Evolutionary conservation across 2,888 invertebrate genomes (phyloP), one percentile per base, ranked within the genome.

Genomic region (Ormyrus labotus): DNA sequence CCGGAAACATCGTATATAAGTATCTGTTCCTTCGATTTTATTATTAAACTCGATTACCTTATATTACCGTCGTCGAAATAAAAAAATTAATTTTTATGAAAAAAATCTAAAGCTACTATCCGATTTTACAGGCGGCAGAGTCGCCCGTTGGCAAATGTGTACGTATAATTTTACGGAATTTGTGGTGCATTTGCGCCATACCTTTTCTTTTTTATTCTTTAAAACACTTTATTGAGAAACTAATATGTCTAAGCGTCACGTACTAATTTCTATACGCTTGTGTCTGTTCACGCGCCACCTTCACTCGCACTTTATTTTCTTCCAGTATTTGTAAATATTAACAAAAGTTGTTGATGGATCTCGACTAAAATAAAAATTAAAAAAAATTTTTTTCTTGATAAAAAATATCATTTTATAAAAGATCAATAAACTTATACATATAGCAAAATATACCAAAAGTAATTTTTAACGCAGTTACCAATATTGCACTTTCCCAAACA

Each of bases 81-180:
- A 53, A 67, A 51, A 72, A n/a, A 50, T 34, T 4, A 3, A 34
- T 34, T 34, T 34, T 34, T 34, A 34, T 34, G 34, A 48, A 48
- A 67, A 67, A 72, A 73, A 63, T 71, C 11, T 78, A 78, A 87
- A 87, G 87, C 84, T 79, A 85, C 85, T 85, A 82, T 87, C 87
- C 84, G 87, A 88, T 90, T 88, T 90, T 90, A 85, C 90, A 90
- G 91, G 90, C 90, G 90, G 90, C 88, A 87, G 90, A 89, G 91
- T 92, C 88, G 92, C 92, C 89, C 91, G 91, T 89, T 93, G 92
- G 92, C 92, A 92, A 89, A 91, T 91, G 91, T 92, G 92, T 92
- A 92, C 91, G 92, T 93, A 92, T 92, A 88, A 87, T 87, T 85
- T 85, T 84, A 70, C 79, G 82, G 81, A 83, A 68, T 70, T 83